A percentile compares a stretch with the other conserved stretches of the same genome.
These are phyloP conservation scores for Balanococcus diminutus DNA, from an alignment of 2,888 invertebrate genomes.

Conservation along the genomic window DNA sequence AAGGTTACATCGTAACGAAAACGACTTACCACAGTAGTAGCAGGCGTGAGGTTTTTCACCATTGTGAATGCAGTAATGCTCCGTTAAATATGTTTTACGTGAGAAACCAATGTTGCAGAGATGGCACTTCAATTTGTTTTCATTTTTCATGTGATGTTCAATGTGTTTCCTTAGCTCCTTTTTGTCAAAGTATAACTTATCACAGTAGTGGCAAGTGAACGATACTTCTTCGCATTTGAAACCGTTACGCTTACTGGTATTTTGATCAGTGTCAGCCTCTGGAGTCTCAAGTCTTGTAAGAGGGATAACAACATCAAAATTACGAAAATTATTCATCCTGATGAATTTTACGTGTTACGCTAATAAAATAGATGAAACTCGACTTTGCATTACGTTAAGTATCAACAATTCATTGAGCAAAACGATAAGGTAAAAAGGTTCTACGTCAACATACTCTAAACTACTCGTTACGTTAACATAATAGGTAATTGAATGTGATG, in stretches of 20 bases:
- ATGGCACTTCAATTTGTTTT: too few species aligned
- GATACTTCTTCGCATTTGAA: too few species aligned
- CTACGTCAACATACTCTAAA: neutral
- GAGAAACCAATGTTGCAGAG: too few species aligned
- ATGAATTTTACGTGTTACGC: neutral
- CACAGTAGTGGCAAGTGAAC: neutral
- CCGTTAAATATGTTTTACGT: too few species aligned
- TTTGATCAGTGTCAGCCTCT: too few species aligned
- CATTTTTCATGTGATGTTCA: too few species aligned
- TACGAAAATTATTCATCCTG: neutral
- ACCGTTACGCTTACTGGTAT: neutral
- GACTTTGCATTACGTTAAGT: neutral
- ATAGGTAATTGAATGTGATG: neutral
- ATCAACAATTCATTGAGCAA: neutral
- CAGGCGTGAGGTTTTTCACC: neutral
- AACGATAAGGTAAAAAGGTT: neutral
- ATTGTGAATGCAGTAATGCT: too few species aligned
- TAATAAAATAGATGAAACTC: neutral
- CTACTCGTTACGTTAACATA: neutral
- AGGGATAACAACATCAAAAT: neutral
- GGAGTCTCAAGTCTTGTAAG: neutral
- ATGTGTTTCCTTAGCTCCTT: too few species aligned
- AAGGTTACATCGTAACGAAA: slow-evolving; percentile 44
- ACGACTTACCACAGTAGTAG: neutral
- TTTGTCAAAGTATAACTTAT: too few species aligned